These are phyloP conservation scores for Marasmarcha lunaedactyla DNA, from an alignment of 2,888 invertebrate genomes.

Conservation along the genomic window DNA sequence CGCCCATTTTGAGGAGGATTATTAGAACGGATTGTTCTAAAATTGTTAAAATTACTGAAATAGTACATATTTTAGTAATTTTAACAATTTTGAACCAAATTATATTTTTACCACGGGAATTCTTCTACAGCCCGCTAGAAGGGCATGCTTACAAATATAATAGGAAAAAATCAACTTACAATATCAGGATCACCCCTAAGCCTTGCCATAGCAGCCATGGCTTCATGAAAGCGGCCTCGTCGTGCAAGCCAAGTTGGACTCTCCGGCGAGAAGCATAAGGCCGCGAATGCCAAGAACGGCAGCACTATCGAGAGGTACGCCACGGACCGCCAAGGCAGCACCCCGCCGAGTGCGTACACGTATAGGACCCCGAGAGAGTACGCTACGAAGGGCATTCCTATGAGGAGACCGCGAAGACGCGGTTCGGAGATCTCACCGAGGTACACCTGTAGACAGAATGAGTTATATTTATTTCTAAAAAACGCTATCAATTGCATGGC, in stretches of 20 bases:
- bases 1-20: too few relatives aligned
- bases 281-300: slow-evolving; percentile 70
- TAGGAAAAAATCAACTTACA: slow-evolving; percentile 44
- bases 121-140: too few relatives aligned
- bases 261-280: slow-evolving; percentile 78
- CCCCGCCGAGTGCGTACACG: slow-evolving; percentile 78
- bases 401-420: slow-evolving; percentile 74
- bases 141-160: too few relatives aligned
- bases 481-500: slow-evolving; percentile 3
- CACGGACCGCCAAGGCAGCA: slow-evolving; percentile 77
- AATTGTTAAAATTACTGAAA: too few relatives aligned
- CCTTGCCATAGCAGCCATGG: slow-evolving; percentile 70
- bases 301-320: slow-evolving; percentile 74
- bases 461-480: too few relatives aligned
- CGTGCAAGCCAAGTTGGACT: slow-evolving; percentile 81
- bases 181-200: slow-evolving; percentile 71
- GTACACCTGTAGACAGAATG: slow-evolving; percentile 70
- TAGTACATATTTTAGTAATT: too few relatives aligned
- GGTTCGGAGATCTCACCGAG: slow-evolving; percentile 83
- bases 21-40: too few relatives aligned
- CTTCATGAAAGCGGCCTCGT: slow-evolving; percentile 66
- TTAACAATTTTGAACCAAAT: too few relatives aligned
- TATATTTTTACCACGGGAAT: too few relatives aligned
- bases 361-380: slow-evolving; percentile 81
- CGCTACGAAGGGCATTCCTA: slow-evolving; percentile 79